Percentiles rank a stretch among this genome's conserved stretches.
Evolutionary conservation across 1,140 invertebrate genomes (phyloP).

Genomic region (Sesamia nonagrioides): DNA sequence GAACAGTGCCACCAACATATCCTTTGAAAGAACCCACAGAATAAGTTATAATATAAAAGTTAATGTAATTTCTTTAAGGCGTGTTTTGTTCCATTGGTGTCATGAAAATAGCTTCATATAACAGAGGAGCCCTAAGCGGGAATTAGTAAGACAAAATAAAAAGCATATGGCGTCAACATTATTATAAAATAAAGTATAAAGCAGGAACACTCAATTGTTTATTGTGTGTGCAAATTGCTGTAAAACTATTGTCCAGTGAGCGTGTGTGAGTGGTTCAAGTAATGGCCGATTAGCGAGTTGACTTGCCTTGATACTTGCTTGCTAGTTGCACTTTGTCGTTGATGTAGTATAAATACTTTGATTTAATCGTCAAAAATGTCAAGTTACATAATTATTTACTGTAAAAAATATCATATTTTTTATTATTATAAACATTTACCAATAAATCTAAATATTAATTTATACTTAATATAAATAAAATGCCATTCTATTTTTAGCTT

Average conservation of each 20-base stretch:
- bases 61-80: neutral
- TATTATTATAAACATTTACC: no score
- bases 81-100: neutral
- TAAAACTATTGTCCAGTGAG: constrained; percentile 63
- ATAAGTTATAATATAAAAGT: neutral
- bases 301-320: neutral
- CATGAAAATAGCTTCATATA: constrained; percentile 40
- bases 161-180: constrained; percentile 71
- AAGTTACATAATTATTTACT: no score
- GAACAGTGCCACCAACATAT: neutral
- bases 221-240: constrained; percentile 72
- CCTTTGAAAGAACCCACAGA: neutral
- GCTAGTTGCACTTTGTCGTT: no score
- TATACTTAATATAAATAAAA: no score
- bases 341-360: no score
- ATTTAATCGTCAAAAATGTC: no score
- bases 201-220: constrained; percentile 64
- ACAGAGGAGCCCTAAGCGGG: constrained; percentile 56
- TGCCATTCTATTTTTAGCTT: no score
- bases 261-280: constrained; percentile 35
- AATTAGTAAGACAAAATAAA: constrained; percentile 64
- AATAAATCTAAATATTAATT: no score
- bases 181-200: no score
- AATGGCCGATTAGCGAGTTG: constrained; percentile 46
- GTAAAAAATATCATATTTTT: no score